Conservation (phyloP, 2,113 vertebrate species). For the Rhea pennata region DNA sequence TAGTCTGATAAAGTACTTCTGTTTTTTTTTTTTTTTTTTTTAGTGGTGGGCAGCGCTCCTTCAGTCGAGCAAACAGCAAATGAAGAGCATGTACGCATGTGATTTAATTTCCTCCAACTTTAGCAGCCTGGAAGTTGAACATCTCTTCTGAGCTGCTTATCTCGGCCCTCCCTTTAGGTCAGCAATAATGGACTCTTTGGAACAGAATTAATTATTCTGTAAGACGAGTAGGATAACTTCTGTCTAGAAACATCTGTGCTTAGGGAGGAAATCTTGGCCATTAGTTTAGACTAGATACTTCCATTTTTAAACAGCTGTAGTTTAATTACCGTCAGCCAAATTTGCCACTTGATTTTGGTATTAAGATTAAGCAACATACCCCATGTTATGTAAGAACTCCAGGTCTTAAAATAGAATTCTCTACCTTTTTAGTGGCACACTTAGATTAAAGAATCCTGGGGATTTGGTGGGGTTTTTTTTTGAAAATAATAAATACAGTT, state of each 20-base stretch:
- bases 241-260: not conserved
- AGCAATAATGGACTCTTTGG: fast-evolving
- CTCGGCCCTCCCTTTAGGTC: not conserved
- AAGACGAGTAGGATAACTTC: not conserved
- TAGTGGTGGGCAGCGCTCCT: not conserved
- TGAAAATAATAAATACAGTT: not conserved
- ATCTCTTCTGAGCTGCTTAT: not conserved
- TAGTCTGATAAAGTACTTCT: not conserved
- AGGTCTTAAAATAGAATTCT: not conserved
- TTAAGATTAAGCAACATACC: not conserved
- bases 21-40: fast-evolving
- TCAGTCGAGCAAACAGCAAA: not conserved
- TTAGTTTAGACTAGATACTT: not conserved
- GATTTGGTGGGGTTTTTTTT: too few relatives aligned
- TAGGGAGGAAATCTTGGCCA: not conserved
- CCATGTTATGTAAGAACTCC: not conserved
- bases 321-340: not conserved
- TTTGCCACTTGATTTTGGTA: not conserved
- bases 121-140: not conserved
- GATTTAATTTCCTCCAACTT: not conserved
- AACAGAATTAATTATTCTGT: not conserved
- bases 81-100: not conserved
- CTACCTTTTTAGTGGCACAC: not conserved
- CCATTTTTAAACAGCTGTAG: not conserved
- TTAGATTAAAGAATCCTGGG: not conserved